These are phyloP conservation scores for Meteorus sp. DNA, from an alignment of 1,140 invertebrate species.

Conservation along the genomic window DNA sequence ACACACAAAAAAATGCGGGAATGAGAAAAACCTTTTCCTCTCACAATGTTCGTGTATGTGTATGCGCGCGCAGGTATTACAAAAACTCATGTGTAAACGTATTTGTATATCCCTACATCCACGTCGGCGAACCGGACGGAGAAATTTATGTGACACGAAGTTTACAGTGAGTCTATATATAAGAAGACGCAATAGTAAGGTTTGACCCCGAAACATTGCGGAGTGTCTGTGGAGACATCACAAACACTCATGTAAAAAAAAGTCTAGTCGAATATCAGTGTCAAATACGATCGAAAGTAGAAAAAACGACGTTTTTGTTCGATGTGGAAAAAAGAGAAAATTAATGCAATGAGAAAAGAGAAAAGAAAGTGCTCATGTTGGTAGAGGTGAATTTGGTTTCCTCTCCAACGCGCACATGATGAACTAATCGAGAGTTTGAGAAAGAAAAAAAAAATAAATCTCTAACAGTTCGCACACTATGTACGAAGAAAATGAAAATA, in stretches of 20 bases:
- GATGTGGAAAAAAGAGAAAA: conserved; percentile 5
- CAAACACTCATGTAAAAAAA: not conserved
- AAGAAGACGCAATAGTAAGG: conserved; percentile 1
- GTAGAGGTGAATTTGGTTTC: conserved; percentile 1
- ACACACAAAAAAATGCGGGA: too few relatives aligned
- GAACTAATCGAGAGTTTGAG: conserved; percentile 10
- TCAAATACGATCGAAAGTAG: too few relatives aligned
- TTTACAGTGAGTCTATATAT: conserved; percentile 21
- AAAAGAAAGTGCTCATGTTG: not conserved
- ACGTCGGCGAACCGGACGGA: not conserved
- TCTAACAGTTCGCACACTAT: not conserved
- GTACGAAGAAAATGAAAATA: conserved; percentile 1
- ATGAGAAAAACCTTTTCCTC: too few relatives aligned
- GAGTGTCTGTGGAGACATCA: not conserved
- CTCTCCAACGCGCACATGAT: conserved; percentile 2
- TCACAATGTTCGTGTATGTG: too few relatives aligned
- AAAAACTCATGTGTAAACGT: too few relatives aligned
- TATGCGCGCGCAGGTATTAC: too few relatives aligned
- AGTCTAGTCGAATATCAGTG: too few relatives aligned
- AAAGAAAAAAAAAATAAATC: conserved; percentile 11
- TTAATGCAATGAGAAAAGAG: not conserved
- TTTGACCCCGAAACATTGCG: not conserved
- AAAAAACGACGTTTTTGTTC: too few relatives aligned
- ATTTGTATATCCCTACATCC: too few relatives aligned
- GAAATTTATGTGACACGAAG: conserved; percentile 23